Evolutionary conservation across 1,140 invertebrate species (phyloP).

Genomic region (Cyclargus thomasi): DNA sequence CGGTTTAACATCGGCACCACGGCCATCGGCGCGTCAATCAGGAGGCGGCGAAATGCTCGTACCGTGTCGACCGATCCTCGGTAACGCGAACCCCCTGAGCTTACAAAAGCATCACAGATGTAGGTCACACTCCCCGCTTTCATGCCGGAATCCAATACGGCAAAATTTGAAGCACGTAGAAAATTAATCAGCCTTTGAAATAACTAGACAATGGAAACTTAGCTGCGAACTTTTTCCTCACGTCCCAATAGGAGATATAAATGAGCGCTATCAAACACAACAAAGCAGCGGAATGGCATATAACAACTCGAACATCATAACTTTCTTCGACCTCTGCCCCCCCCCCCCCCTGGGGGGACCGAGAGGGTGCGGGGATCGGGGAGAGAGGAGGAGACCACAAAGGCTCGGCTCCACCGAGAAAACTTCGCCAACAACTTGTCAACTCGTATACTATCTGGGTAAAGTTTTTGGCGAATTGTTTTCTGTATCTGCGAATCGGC

Average conservation of each 20-base stretch:
- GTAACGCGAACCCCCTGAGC: background rate
- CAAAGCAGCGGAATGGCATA: background rate
- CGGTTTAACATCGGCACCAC: background rate
- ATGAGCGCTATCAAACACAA: background rate
- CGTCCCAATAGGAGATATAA: background rate
- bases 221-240: background rate
- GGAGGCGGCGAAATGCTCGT: background rate
- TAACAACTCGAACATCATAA: background rate
- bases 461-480: constrained; percentile 7
- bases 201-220: background rate
- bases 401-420: background rate
- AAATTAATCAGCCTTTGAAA: background rate
- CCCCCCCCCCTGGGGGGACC: no score
- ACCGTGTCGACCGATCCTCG: background rate
- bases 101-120: background rate
- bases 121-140: background rate
- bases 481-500: background rate
- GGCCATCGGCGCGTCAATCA: background rate
- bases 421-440: constrained; percentile 6
- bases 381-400: background rate
- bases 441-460: background rate
- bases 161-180: background rate
- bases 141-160: background rate
- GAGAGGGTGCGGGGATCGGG: no score
- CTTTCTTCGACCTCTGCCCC: background rate